Evolutionary conservation across 2,888 invertebrate genomes (phyloP).

Genomic region (Pseudococcus jackbeardsleyi): DNA sequence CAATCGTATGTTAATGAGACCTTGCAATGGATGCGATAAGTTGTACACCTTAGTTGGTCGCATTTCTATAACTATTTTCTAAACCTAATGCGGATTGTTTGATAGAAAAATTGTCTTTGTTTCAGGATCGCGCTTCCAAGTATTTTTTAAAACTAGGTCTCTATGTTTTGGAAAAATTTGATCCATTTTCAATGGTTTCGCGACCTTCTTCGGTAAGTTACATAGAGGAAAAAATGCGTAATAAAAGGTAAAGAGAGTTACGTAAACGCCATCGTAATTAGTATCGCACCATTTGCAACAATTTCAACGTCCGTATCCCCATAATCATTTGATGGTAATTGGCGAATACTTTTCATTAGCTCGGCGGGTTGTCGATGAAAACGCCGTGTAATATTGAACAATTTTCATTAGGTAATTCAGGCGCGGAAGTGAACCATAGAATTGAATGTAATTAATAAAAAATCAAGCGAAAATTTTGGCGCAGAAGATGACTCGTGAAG

Average conservation of each 20-base stretch:
- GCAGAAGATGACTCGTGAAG: not conserved
- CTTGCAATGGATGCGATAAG: conserved; percentile 6
- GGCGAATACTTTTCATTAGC: not conserved
- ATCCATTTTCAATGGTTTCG: not conserved
- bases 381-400: not conserved
- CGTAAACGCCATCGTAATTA: conserved; percentile 17
- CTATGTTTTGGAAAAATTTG: not conserved
- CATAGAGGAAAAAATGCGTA: not conserved
- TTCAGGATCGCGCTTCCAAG: not conserved
- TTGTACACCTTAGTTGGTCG: not conserved
- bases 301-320: not conserved
- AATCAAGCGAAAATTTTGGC: not conserved
- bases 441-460: not conserved
- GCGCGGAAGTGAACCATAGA: not conserved
- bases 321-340: not conserved
- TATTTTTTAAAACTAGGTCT: not conserved
- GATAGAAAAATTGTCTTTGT: not conserved
- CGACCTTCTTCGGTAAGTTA: not conserved
- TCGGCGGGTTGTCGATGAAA: not conserved
- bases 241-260: not conserved
- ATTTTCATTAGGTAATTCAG: not conserved
- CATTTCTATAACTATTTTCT: not conserved
- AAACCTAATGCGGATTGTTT: not conserved
- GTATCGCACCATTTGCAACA: conserved; percentile 27
- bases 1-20: conserved; percentile 21